A percentile compares a stretch with the other conserved stretches of the same genome.
Conservation (phyloP, 92 coral and sea anemone genomes). For the Diadumene lineata region DNA sequence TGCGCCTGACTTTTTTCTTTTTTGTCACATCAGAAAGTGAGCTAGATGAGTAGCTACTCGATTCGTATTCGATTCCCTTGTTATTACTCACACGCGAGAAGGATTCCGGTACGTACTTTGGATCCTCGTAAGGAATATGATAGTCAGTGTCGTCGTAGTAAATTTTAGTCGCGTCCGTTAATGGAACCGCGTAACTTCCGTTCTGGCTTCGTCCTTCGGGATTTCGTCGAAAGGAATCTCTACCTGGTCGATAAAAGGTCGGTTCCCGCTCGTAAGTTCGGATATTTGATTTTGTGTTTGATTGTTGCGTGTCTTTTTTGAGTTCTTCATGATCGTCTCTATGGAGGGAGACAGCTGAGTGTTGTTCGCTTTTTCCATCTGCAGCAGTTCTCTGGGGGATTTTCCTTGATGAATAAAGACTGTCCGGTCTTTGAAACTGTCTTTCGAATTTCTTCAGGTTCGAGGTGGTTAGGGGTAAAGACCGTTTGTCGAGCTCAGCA, state of each 20-base stretch:
- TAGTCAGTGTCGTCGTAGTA: constrained; percentile 40
- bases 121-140: constrained; percentile 44
- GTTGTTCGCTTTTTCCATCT: constrained; percentile 59
- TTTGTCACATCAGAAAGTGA: constrained; percentile 3
- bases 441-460: constrained; percentile 59
- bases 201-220: constrained; percentile 74
- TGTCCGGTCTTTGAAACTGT: constrained; percentile 29
- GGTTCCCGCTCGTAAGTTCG: constrained; percentile 6
- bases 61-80: constrained; percentile 16
- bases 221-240: constrained; percentile 54
- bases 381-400: constrained; percentile 61
- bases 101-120: not conserved
- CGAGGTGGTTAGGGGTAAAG: constrained; percentile 46
- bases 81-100: constrained; percentile 1
- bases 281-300: not conserved
- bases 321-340: not conserved
- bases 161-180: constrained; percentile 14
- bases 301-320: not conserved
- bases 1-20: not conserved
- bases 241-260: constrained; percentile 54
- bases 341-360: constrained; percentile 43
- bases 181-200: constrained; percentile 23
- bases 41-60: constrained; percentile 16
- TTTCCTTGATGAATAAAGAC: constrained; percentile 21
- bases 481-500: not conserved